A percentile compares a stretch with the other conserved stretches of the same genome.
These are phyloP conservation scores for Rhizoglyphus robini DNA, from an alignment of 1,140 invertebrate species.

Conservation along the genomic window DNA sequence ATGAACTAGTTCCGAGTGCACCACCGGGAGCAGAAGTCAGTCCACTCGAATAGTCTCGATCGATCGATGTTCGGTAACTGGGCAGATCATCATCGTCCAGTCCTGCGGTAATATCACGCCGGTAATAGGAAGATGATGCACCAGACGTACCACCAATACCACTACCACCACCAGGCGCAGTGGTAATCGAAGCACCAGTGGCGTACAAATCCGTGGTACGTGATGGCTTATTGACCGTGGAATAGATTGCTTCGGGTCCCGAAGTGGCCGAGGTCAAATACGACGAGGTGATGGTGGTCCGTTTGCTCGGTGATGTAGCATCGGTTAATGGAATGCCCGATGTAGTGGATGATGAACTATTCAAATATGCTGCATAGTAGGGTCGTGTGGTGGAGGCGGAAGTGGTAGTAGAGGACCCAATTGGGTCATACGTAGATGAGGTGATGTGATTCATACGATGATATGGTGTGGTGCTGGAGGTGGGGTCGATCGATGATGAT, in stretches of 20 bases:
- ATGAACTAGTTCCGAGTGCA: background rate
- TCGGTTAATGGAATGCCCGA: too few species aligned
- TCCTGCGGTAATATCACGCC: too few species aligned
- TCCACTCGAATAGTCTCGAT: background rate
- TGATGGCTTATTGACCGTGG: background rate
- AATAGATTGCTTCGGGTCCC: background rate
- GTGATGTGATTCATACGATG: background rate
- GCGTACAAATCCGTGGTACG: background rate
- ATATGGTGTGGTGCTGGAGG: background rate
- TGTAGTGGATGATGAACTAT: background rate
- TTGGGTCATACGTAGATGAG: background rate
- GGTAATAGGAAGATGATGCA: too few species aligned
- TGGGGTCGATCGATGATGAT: background rate
- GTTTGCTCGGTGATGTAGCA: too few species aligned
- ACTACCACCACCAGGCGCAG: background rate
- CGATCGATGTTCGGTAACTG: background rate
- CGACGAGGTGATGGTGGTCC: background rate
- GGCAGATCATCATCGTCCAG: too few species aligned
- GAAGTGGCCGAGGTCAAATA: background rate
- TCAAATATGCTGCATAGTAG: too few species aligned
- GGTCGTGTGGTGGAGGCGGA: background rate
- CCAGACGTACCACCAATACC: background rate
- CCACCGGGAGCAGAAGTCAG: background rate
- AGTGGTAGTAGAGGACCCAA: background rate
- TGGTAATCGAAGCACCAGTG: background rate